These are phyloP conservation scores for Carposina sasakii DNA, from an alignment of 1,140 invertebrate genomes.

Conservation along the genomic window DNA sequence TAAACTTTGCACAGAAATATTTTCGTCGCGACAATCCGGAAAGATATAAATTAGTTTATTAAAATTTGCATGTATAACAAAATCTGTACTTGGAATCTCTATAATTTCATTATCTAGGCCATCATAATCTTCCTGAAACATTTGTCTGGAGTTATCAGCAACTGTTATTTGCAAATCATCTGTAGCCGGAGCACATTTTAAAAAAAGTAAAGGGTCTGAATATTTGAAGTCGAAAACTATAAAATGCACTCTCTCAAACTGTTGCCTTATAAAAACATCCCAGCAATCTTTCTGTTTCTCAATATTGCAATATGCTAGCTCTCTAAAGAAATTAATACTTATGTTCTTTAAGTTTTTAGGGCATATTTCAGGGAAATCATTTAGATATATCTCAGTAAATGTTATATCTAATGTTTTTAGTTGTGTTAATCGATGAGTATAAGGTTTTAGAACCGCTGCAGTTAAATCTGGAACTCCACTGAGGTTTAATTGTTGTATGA, in stretches of 20 bases:
- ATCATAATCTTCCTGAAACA: slow-evolving; percentile 11
- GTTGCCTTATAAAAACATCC: slow-evolving; percentile 12
- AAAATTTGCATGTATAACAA: slow-evolving; percentile 15
- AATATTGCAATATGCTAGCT: slow-evolving; percentile 11
- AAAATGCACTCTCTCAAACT: slow-evolving; percentile 20
- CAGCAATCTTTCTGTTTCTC: slow-evolving; percentile 6
- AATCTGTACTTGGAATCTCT: not conserved
- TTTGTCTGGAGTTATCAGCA: slow-evolving; percentile 24
- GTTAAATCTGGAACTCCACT: slow-evolving; percentile 22
- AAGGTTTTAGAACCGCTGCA: slow-evolving; percentile 12
- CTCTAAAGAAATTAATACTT: slow-evolving; percentile 25
- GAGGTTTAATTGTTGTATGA: slow-evolving; percentile 18
- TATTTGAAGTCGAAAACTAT: slow-evolving; percentile 20
- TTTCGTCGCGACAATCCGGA: slow-evolving; percentile 18
- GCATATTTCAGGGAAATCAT: slow-evolving; percentile 20
- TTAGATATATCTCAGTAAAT: slow-evolving; percentile 24
- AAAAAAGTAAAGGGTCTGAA: slow-evolving; percentile 19
- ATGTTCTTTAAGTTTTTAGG: slow-evolving; percentile 17
- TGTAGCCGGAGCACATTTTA: slow-evolving; percentile 13
- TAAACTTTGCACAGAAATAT: slow-evolving; percentile 16
- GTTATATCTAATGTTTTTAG: slow-evolving; percentile 22
- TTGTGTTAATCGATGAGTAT: slow-evolving; percentile 14
- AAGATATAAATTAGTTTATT: slow-evolving; percentile 17
- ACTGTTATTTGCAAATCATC: slow-evolving; percentile 25
- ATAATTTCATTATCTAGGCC: no score